These are phyloP conservation scores for Nesidiocoris tenuis DNA, from an alignment of 2,888 invertebrate genomes.

Conservation along the genomic window DNA sequence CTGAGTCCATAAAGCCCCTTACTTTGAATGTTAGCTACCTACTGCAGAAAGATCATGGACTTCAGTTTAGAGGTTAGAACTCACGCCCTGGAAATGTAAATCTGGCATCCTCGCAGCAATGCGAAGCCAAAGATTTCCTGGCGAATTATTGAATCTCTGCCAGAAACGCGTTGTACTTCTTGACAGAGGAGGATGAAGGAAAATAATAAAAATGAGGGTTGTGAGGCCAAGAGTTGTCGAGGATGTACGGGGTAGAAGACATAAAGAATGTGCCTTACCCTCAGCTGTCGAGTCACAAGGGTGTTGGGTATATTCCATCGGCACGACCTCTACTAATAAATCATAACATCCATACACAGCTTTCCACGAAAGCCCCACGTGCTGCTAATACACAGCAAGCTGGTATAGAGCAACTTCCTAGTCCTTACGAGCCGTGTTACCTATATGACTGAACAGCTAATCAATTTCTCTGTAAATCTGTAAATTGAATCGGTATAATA, in stretches of 20 bases:
- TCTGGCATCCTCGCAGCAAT: too few relatives aligned
- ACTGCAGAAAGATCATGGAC: too few relatives aligned
- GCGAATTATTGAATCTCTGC: conserved; percentile 33
- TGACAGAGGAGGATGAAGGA: not conserved
- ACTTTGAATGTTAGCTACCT: too few relatives aligned
- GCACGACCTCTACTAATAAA: conserved; percentile 31
- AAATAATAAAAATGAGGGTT: not conserved
- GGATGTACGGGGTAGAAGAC: conserved; percentile 21
- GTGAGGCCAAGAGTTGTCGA: conserved; percentile 11
- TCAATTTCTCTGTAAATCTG: too few relatives aligned
- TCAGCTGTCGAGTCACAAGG: not conserved
- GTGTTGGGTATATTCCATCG: conserved; percentile 35
- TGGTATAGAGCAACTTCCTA: too few relatives aligned
- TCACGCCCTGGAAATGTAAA: too few relatives aligned
- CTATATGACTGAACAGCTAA: too few relatives aligned
- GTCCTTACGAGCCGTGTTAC: too few relatives aligned
- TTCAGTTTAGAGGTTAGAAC: too few relatives aligned
- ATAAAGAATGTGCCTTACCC: conserved; percentile 31
- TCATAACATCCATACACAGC: conserved; percentile 32
- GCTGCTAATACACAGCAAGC: conserved; percentile 30
- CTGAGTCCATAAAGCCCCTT: too few relatives aligned
- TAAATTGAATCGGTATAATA: too few relatives aligned
- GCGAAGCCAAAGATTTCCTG: not conserved
- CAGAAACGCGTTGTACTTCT: conserved; percentile 26
- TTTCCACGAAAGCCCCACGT: conserved; percentile 38